These are phyloP conservation scores for Leucosticte australis DNA, from an alignment of 2,113 vertebrate species.

Conservation along the genomic window DNA sequence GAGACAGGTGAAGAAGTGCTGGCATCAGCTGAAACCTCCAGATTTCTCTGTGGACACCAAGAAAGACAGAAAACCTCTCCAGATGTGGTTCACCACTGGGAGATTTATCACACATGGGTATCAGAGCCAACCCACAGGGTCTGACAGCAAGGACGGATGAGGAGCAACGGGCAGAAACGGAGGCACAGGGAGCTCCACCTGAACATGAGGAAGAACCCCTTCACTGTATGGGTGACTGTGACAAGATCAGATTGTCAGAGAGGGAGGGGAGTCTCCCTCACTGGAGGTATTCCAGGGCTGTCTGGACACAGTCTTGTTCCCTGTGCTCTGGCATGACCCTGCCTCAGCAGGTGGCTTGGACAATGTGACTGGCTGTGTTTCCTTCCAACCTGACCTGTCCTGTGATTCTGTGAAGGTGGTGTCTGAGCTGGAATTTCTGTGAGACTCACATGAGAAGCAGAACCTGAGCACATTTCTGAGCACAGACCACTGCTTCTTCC, in stretches of 20 bases:
- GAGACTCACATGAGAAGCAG: background rate
- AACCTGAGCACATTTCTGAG: background rate
- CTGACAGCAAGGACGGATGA: background rate
- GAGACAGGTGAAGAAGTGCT: background rate
- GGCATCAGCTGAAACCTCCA: background rate
- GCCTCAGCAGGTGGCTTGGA: background rate
- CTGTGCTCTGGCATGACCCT: background rate
- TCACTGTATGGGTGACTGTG: background rate
- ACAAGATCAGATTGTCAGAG: background rate
- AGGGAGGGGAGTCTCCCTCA: background rate
- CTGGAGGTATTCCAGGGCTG: background rate
- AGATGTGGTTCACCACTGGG: background rate
- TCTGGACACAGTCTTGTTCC: background rate
- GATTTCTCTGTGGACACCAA: background rate
- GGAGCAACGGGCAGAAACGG: background rate
- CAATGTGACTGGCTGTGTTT: no score
- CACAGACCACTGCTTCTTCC: background rate
- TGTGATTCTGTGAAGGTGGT: background rate
- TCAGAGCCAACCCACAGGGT: background rate
- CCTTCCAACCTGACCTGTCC: background rate
- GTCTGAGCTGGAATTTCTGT: background rate
- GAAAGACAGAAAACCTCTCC: background rate
- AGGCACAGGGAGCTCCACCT: background rate
- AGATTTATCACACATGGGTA: background rate
- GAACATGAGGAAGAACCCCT: background rate